These are phyloP conservation scores for Microtus oregoni DNA, from an alignment of 2,113 vertebrate genomes.

Conservation along the genomic window DNA sequence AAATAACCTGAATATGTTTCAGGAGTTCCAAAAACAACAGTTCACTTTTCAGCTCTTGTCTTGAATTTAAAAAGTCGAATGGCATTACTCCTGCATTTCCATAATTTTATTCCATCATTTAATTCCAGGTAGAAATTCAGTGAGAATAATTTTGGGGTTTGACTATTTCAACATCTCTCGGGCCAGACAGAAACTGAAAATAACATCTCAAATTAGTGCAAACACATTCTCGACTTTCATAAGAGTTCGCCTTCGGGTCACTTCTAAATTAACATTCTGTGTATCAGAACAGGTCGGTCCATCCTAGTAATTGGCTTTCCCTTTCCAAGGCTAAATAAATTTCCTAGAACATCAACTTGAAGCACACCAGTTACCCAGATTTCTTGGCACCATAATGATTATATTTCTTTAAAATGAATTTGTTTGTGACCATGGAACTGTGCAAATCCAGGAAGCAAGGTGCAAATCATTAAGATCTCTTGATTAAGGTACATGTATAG, in stretches of 20 bases:
- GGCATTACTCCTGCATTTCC: conserved; percentile 53
- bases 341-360: conserved; percentile 12
- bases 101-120: conserved; percentile 6
- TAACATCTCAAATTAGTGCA: conserved; percentile 67
- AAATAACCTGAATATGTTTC: background rate
- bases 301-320: conserved; percentile 59
- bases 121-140: conserved; percentile 68
- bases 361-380: conserved; percentile 20
- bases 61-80: conserved; percentile 52
- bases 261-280: conserved; percentile 61
- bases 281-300: conserved; percentile 61
- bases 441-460: background rate
- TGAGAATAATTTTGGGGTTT: conserved; percentile 61
- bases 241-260: conserved; percentile 70
- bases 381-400: conserved; percentile 7
- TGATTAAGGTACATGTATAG: background rate
- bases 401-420: conserved; percentile 44
- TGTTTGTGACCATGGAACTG: background rate
- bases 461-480: background rate
- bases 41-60: background rate
- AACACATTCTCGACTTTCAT: conserved; percentile 69
- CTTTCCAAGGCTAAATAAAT: conserved; percentile 60
- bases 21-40: background rate
- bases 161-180: conserved; percentile 57
- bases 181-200: conserved; percentile 68